Evolutionary conservation across 2,888 invertebrate genomes (phyloP), one percentile per base, ranked within the genome.

Genomic region (Campoletis raptor): DNA sequence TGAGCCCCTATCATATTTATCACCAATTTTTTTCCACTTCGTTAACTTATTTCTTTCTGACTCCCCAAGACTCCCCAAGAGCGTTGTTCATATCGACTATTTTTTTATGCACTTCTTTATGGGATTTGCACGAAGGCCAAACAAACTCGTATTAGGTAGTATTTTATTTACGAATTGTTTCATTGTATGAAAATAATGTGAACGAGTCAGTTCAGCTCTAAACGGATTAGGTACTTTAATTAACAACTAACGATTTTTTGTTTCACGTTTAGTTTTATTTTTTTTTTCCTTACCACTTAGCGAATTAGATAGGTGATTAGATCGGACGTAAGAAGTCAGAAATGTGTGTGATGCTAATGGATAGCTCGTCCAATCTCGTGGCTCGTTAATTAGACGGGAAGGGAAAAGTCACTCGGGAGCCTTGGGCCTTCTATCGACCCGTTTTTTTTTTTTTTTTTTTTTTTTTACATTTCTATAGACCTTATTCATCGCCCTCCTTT

Each of bases 381-480:
- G 40, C 42, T 40, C 61, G 52, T 81, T 85, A 85, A 85, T 85
- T 85, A 52, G 57, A 73, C 48, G 42, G 52, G 40, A 57, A 45
- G 61, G 48, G 37, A 24, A 69, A 69, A 81, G 73, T 82, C 67
- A 78, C 66, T 73, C 40, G 57, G 36, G 30, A 81, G 61, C 61
- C 30, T 37, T 21, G 15, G 42, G 15, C 40, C 52, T 57, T 70
- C 64, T 57, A 36, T 24, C 69, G 42, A 18, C 21, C 54, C 73
- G 15, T 70, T 18, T 37, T 69, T 77, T 61, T 76, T 61, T 52
- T 40, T 45, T 48, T 45, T 10, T 7, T 45, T 45, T 45, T 9
- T 30, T 45, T 48, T 45, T 10, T 7, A 9, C 9, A 9, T 9
- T 30, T n/a, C 18, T 24, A 12, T 30, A 30, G 15, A 8, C 30